Evolutionary conservation across 2,888 invertebrate species (phyloP).

Genomic region (Plagodis dolabraria): DNA sequence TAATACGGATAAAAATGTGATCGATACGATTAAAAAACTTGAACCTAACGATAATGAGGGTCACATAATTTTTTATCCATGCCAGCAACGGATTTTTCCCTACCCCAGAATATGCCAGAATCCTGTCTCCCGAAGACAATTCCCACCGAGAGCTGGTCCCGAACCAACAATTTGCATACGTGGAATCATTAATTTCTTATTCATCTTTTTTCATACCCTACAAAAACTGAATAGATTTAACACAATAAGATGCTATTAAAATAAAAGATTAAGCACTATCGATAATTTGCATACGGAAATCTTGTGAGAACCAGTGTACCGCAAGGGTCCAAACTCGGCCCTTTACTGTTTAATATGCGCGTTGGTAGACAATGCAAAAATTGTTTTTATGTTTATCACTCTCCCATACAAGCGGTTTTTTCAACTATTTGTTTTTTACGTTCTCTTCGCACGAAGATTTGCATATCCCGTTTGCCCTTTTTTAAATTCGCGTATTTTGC

Average conservation of each 20-base stretch:
- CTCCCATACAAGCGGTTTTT: slow-evolving; percentile 78
- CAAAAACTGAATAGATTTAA: slow-evolving; percentile 66
- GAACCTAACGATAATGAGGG: slow-evolving; percentile 3
- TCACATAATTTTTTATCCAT: slow-evolving; percentile 22
- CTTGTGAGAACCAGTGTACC: slow-evolving; percentile 73
- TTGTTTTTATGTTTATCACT: slow-evolving; percentile 78
- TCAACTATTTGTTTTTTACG: slow-evolving; percentile 76
- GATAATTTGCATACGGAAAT: slow-evolving; percentile 75
- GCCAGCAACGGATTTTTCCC: slow-evolving; percentile 43
- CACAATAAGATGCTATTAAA: slow-evolving; percentile 83
- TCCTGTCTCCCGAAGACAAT: slow-evolving; percentile 40
- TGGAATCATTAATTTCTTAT: slow-evolving; percentile 77
- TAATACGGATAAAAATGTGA: no score
- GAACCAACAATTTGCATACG: slow-evolving; percentile 71
- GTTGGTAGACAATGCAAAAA: slow-evolving; percentile 73
- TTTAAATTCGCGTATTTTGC: slow-evolving; percentile 71
- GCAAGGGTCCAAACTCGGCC: slow-evolving; percentile 65
- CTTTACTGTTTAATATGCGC: slow-evolving; percentile 65
- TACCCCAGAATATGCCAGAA: slow-evolving; percentile 49
- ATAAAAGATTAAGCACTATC: slow-evolving; percentile 81
- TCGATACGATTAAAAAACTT: no score
- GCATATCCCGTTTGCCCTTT: slow-evolving; percentile 78
- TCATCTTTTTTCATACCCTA: slow-evolving; percentile 64
- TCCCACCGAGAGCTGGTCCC: slow-evolving; percentile 52
- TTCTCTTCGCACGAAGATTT: slow-evolving; percentile 82